phyloP scores from a whole-genome alignment of 64 coral and sea anemone genomes.

The Platygyra sinensis region DNA sequence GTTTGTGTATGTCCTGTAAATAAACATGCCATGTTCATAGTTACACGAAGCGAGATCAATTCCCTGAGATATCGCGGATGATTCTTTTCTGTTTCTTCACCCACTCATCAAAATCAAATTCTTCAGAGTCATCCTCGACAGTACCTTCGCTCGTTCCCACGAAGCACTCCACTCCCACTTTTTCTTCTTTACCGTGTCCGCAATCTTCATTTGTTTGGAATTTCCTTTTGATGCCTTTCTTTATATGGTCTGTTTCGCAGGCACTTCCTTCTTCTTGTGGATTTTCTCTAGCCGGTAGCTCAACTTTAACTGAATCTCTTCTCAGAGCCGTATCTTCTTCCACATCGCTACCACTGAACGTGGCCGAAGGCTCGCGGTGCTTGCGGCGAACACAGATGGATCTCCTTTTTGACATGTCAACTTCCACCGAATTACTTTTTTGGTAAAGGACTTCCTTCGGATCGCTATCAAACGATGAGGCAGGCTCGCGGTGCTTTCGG shows the following conservation, averaged over 20 bases:
- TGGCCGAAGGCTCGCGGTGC: no score
- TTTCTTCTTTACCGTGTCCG: not conserved
- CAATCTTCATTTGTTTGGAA: not conserved
- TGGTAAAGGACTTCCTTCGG: not conserved
- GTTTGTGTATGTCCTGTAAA: slow-evolving; percentile 16
- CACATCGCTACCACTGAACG: not conserved
- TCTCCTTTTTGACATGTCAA: not conserved
- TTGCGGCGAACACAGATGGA: no score
- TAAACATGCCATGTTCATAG: slow-evolving; percentile 9
- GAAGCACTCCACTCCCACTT: not conserved
- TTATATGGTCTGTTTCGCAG: not conserved
- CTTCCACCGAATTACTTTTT: not conserved
- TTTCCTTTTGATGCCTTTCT: not conserved
- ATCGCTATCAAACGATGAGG: no score
- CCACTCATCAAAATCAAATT: not conserved
- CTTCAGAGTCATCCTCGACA: not conserved
- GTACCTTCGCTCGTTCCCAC: not conserved
- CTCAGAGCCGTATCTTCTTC: slow-evolving; percentile 21
- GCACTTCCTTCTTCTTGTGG: not conserved
- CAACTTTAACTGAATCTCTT: slow-evolving; percentile 16
- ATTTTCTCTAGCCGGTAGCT: not conserved
- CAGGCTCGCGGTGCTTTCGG: slow-evolving; percentile 6
- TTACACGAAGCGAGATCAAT: slow-evolving; percentile 11
- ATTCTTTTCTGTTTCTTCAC: slow-evolving; percentile 7
- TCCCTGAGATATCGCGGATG: not conserved